phyloP scores from a whole-genome alignment of 2,888 invertebrate genomes.

The Drosophila meridiana region DNA sequence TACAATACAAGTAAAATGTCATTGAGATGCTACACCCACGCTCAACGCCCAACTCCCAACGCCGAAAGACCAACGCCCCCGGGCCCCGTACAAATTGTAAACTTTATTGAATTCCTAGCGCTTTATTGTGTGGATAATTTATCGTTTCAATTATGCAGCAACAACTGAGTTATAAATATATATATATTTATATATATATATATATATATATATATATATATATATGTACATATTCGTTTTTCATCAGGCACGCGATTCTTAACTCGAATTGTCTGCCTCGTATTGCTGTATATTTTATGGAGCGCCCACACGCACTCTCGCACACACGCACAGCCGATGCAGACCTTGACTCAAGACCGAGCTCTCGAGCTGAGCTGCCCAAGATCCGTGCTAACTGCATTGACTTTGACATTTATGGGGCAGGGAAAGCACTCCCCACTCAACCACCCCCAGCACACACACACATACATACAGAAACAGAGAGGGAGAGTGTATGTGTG shows the following conservation, averaged over 20 bases:
- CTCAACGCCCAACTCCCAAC: background rate
- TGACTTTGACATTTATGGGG: conserved; percentile 77
- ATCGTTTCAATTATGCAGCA: conserved; percentile 73
- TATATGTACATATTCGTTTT: conserved; percentile 7
- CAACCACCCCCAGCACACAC: background rate
- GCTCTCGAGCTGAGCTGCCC: conserved; percentile 28
- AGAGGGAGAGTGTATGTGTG: background rate
- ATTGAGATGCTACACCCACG: conserved; percentile 35
- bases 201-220: background rate
- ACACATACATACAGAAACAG: background rate
- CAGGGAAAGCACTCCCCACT: conserved; percentile 9
- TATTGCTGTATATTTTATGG: conserved; percentile 48
- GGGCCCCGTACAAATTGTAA: conserved; percentile 54
- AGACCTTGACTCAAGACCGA: conserved; percentile 54
- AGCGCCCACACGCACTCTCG: background rate
- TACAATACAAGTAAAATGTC: conserved; percentile 45
- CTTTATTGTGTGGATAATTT: conserved; percentile 76
- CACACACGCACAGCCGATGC: background rate
- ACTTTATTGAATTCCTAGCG: conserved; percentile 75
- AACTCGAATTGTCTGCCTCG: conserved; percentile 35
- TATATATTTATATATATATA: background rate
- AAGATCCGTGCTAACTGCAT: conserved; percentile 65
- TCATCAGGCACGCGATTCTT: conserved; percentile 45
- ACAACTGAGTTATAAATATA: conserved; percentile 7
- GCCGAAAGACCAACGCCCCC: conserved; percentile 1